These are phyloP conservation scores for Tethya wilhelma DNA, from an alignment of 37 sponge, comb jelly and placozoan genomes.

Conservation along the genomic window DNA sequence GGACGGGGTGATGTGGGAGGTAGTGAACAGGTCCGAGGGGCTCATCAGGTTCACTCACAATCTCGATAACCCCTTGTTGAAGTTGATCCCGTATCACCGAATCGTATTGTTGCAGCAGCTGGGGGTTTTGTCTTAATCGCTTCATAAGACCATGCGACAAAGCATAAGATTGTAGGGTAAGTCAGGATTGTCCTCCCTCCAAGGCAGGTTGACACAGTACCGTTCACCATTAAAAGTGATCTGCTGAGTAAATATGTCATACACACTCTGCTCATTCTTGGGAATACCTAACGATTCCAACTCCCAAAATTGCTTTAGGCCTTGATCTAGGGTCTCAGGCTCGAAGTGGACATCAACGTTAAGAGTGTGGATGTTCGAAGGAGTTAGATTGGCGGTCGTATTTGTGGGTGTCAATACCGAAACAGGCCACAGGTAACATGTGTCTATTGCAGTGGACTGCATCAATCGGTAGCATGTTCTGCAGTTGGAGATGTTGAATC, in stretches of 20 bases:
- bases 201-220: slow-evolving; percentile 16
- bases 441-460: neutral
- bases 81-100: slow-evolving; percentile 8
- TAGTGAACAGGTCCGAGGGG: no score
- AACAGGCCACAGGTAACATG: neutral
- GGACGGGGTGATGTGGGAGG: no score
- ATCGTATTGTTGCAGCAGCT: slow-evolving; percentile 12
- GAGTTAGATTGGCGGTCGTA: neutral
- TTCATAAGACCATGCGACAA: neutral
- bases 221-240: no score
- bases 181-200: slow-evolving; percentile 5
- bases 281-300: slow-evolving; percentile 25
- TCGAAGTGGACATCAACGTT: neutral
- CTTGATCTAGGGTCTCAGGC: neutral
- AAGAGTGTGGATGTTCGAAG: neutral
- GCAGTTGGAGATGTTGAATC: neutral
- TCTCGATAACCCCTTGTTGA: slow-evolving; percentile 5
- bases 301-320: slow-evolving; percentile 18
- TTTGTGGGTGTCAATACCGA: neutral
- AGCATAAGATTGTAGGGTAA: slow-evolving; percentile 18
- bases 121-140: slow-evolving; percentile 9
- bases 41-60: neutral
- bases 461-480: neutral
- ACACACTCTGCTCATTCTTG: neutral
- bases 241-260: no score